A percentile compares a stretch with the other conserved stretches of the same genome.
These are phyloP conservation scores for Adelognathus sp. DNA, from an alignment of 2,888 invertebrate genomes.

Conservation along the genomic window DNA sequence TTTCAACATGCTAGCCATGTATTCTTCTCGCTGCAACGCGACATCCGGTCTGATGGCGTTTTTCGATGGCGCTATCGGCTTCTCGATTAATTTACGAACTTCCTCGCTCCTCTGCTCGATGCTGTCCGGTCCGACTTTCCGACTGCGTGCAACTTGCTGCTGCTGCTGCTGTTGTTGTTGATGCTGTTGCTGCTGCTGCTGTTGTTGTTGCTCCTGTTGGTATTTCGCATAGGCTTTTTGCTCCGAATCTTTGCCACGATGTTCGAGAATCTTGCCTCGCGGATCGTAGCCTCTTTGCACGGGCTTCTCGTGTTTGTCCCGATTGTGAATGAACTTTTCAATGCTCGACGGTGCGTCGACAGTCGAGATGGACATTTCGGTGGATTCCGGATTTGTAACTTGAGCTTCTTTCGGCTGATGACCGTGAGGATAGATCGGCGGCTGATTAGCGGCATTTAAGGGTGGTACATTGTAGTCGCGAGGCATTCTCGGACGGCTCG, in stretches of 20 bases:
- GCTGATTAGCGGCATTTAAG: constrained; percentile 47
- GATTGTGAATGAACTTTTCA: neutral
- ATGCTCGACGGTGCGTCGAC: neutral
- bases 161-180: constrained; percentile 16
- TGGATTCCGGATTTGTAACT: neutral
- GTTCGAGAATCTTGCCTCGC: constrained; percentile 67
- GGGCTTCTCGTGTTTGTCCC: constrained; percentile 59
- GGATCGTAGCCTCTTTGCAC: constrained; percentile 71
- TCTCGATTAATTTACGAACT: constrained; percentile 76
- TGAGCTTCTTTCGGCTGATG: constrained; percentile 56
- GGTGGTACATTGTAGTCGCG: constrained; percentile 67
- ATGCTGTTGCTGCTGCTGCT: constrained; percentile 68
- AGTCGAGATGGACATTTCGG: neutral
- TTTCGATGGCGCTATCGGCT: constrained; percentile 72
- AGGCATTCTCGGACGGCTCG: constrained; percentile 69
- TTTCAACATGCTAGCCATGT: constrained; percentile 72
- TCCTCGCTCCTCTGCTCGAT: constrained; percentile 76
- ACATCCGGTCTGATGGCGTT: constrained; percentile 70
- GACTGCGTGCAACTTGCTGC: constrained; percentile 11
- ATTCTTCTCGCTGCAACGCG: constrained; percentile 71
- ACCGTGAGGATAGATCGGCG: constrained; percentile 54
- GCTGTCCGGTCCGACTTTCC: constrained; percentile 63
- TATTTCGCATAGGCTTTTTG: constrained; percentile 73
- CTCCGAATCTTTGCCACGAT: constrained; percentile 69
- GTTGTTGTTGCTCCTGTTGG: constrained; percentile 59